A percentile compares a stretch with the other conserved stretches of the same genome.
Evolutionary conservation across 2,113 vertebrate genomes (phyloP).

Genomic region (Thryonomys swinderianus): DNA sequence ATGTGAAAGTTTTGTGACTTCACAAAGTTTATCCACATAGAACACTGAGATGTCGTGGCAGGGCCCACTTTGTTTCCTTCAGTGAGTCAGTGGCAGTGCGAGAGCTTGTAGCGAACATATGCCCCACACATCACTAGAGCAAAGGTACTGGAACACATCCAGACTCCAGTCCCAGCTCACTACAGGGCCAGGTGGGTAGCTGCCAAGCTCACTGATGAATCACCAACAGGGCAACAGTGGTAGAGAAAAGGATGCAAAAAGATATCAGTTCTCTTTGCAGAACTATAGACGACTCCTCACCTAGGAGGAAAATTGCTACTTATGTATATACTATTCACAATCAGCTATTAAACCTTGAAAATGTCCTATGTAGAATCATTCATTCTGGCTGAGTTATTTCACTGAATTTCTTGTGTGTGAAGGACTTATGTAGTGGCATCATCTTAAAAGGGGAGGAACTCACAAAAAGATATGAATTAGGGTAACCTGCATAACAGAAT

Average conservation of each 20-base stretch:
- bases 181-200: background rate
- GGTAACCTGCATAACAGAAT: background rate
- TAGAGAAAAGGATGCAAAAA: background rate
- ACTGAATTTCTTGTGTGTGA: background rate
- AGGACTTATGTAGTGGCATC: background rate
- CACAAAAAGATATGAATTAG: background rate
- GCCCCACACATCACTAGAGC: background rate
- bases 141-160: rapidly evolving
- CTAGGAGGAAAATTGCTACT: background rate
- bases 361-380: background rate
- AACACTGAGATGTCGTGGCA: background rate
- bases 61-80: background rate
- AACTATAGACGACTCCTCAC: background rate
- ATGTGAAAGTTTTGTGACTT: background rate
- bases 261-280: background rate
- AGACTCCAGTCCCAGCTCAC: background rate
- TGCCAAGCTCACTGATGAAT: background rate
- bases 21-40: background rate
- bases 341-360: background rate
- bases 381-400: background rate
- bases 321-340: background rate
- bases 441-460: rapidly evolving
- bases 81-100: background rate
- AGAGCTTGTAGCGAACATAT: background rate
- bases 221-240: background rate